Conservation (phyloP, 2,888 invertebrate species). For the Acrobeloides nanus region DNA sequence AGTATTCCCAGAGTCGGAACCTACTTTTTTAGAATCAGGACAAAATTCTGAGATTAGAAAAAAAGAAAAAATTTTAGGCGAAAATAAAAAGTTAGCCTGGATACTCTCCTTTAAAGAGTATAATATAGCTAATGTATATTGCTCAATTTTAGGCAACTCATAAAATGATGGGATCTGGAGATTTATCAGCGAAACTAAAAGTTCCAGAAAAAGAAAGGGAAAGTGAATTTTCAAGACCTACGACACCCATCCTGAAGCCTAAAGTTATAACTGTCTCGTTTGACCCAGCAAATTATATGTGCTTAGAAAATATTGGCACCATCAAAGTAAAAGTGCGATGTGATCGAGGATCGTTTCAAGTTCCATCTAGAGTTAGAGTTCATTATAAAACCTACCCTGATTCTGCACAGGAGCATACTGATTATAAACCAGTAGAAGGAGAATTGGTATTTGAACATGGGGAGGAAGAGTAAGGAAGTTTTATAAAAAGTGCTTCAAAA, state of each 20-base stretch:
- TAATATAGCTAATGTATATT: too few relatives aligned
- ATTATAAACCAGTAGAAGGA: conserved; percentile 73
- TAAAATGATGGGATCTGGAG: conserved; percentile 59
- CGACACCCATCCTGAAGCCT: conserved; percentile 23
- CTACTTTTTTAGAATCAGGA: too few relatives aligned
- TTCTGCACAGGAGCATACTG: conserved; percentile 87
- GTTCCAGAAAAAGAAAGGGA: conserved; percentile 62
- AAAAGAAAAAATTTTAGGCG: not conserved
- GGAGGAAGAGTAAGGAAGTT: conserved; percentile 1
- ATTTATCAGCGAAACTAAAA: conserved; percentile 67
- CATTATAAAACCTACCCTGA: conserved; percentile 76
- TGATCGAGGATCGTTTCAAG: conserved; percentile 82
- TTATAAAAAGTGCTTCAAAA: not conserved
- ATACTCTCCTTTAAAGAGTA: too few relatives aligned
- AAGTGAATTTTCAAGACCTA: conserved; percentile 46
- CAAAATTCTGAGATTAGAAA: too few relatives aligned
- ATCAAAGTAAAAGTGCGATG: conserved; percentile 58
- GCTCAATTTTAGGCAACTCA: conserved; percentile 73
- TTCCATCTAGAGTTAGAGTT: conserved; percentile 67
- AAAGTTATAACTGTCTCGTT: conserved; percentile 12
- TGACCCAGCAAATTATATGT: conserved; percentile 76
- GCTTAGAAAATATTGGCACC: conserved; percentile 91
- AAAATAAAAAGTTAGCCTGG: too few relatives aligned
- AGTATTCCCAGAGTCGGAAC: too few relatives aligned
- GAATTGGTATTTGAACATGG: conserved; percentile 43